Base-by-base conservation (phyloP, 2,888 invertebrate genomes). In the Platycheirus rosarum region DNA sequence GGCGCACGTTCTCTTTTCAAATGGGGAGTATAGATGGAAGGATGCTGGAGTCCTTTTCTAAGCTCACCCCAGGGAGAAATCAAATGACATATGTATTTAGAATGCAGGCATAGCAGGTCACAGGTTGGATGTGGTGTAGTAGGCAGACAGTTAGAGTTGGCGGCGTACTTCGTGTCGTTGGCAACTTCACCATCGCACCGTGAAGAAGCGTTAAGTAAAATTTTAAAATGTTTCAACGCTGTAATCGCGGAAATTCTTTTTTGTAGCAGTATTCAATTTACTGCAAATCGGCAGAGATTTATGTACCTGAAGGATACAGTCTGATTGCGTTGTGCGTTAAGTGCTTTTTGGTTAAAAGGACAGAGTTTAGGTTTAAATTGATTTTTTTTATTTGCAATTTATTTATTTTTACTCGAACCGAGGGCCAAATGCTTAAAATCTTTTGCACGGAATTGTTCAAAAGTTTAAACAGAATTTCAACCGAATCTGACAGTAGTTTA, bases 11-110 rank as follows among this genome's bases (percentile, higher is more conserved):
- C 5, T 29, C 20, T 2, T 18, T 55, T 55, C n/a, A 23, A 44
- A 49, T 32, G 60, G 60, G 60, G 60, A 44, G 23, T 23, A 23
- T 32, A 32, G 60, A 60, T 9, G n/a, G n/a, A 51, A 32, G 71
- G 23, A 53, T 11, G 63, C 7, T 40, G 14, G 9, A 40, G 37
- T 14, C 32, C 16, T 57, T 57, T 60, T 44, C 44, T 18, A 18
- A 63, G 46, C 69, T 51, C 69, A 65, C 80, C 65, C 78, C 68
- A 18, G 13, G 68, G 68, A 60, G 9, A 37, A 48, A 23, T 68
- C 55, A 44, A 69, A 69, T 74, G 79, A 79, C 79, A 79, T 79
- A 79, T 79, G 79, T 74, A 75, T 69, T 79, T 73, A 42, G 60
- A 63, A 74, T 74, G 49, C 26, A 46, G 40, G 9, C 62, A 11